Conservation (phyloP, 2,797 vertebrate species). For the Pipistrellus kuhlii region DNA sequence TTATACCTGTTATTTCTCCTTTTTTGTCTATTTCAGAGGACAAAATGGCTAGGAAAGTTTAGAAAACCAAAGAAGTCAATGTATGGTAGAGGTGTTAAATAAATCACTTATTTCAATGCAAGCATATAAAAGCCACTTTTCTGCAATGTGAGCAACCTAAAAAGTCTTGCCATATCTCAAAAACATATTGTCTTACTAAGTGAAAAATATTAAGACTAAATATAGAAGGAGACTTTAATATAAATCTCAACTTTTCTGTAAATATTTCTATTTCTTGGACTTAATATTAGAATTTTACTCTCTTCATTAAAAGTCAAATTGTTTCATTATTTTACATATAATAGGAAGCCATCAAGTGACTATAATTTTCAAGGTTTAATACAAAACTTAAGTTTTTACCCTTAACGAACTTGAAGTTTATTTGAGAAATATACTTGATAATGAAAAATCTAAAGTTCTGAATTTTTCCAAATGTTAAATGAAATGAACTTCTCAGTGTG, state of each 20-base stretch:
- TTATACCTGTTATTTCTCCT: background rate
- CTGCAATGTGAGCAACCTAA: background rate
- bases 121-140: background rate
- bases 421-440: constrained; percentile 28
- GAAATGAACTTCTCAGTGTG: background rate
- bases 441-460: constrained; percentile 39
- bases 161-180: constrained; percentile 35
- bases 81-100: background rate
- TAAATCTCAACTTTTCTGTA: constrained; percentile 24
- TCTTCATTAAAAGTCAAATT: constrained; percentile 9
- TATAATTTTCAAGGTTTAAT: background rate
- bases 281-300: constrained; percentile 29
- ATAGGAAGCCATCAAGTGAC: background rate
- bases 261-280: constrained; percentile 6
- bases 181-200: background rate
- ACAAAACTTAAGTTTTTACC: background rate
- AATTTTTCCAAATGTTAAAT: constrained; percentile 21
- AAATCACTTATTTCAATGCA: background rate
- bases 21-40: constrained; percentile 1
- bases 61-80: constrained; percentile 18
- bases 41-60: background rate
- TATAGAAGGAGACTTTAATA: background rate
- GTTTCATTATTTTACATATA: constrained; percentile 40
- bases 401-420: background rate
- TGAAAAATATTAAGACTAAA: background rate